A percentile compares a stretch with the other conserved stretches of the same genome.
Evolutionary conservation across 2,888 invertebrate species (phyloP).

Genomic region (Shargacucullia verbasci): DNA sequence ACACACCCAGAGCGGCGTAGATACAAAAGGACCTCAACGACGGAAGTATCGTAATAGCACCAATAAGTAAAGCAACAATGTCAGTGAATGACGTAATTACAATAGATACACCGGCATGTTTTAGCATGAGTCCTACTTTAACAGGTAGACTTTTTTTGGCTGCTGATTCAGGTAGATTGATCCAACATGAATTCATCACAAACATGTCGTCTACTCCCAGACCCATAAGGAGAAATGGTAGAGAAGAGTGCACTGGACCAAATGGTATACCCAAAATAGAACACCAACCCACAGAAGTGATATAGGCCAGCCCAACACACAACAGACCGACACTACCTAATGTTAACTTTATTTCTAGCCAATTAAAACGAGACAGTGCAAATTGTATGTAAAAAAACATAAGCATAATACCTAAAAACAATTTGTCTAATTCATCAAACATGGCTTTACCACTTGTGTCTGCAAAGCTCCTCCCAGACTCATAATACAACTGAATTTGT

Average conservation of each 20-base stretch:
- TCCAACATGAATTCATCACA: constrained; percentile 94
- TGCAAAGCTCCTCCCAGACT: constrained; percentile 92
- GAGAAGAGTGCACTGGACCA: constrained; percentile 94
- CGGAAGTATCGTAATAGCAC: constrained; percentile 94
- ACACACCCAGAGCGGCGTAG: constrained; percentile 93
- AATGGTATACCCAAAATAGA: constrained; percentile 92
- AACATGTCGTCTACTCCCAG: constrained; percentile 96
- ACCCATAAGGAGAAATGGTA: constrained; percentile 95
- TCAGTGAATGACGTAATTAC: constrained; percentile 95
- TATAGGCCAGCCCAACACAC: constrained; percentile 92
- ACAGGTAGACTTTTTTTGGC: constrained; percentile 88
- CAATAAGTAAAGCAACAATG: constrained; percentile 93
- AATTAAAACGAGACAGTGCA: constrained; percentile 92
- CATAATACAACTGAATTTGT: constrained; percentile 86
- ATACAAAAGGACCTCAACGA: constrained; percentile 95
- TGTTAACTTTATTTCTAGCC: constrained; percentile 92
- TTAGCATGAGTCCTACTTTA: constrained; percentile 91
- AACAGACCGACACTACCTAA: constrained; percentile 92
- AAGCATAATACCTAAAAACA: constrained; percentile 91
- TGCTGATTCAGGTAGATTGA: constrained; percentile 89
- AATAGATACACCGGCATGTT: constrained; percentile 95
- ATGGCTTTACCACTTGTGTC: constrained; percentile 92
- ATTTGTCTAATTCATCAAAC: constrained; percentile 92
- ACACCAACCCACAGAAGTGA: constrained; percentile 92
- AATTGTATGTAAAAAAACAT: constrained; percentile 93